phyloP scores from a whole-genome alignment of 2,888 invertebrate genomes.

The Drosophila gaucha region DNA sequence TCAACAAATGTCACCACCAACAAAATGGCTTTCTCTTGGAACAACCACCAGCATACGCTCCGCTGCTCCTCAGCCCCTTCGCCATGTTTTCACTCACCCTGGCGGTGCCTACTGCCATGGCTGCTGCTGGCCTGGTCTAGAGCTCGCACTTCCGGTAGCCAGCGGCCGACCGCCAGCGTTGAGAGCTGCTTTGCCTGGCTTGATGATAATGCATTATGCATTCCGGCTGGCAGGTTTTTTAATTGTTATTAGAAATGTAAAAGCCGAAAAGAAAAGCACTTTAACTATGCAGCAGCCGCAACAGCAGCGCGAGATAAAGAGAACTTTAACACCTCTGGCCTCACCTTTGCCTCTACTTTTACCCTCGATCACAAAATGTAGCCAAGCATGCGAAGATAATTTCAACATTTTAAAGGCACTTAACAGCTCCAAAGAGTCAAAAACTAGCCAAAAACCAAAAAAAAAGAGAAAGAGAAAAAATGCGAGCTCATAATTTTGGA shows the following conservation, averaged over 20 bases:
- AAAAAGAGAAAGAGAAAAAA: constrained; percentile 39
- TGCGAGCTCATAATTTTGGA: constrained; percentile 57
- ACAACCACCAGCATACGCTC: constrained; percentile 46
- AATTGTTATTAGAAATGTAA: constrained; percentile 59
- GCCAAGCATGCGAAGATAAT: constrained; percentile 71
- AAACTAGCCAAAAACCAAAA: constrained; percentile 9
- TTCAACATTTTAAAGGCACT: constrained; percentile 71
- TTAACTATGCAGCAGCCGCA: constrained; percentile 37
- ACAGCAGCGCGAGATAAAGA: constrained; percentile 46
- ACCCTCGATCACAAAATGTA: constrained; percentile 46
- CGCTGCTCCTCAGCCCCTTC: constrained; percentile 32
- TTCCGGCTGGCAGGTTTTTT: constrained; percentile 51
- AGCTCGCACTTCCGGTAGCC: constrained; percentile 54
- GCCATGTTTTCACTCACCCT: constrained; percentile 40
- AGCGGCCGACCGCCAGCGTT: constrained; percentile 66
- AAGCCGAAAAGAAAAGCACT: constrained; percentile 43
- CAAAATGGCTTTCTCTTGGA: constrained; percentile 44
- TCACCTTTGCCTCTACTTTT: constrained; percentile 18
- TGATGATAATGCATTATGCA: constrained; percentile 76
- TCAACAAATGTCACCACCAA: constrained; percentile 20
- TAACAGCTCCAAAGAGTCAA: constrained; percentile 49
- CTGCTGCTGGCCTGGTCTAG: constrained; percentile 34
- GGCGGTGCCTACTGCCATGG: constrained; percentile 26
- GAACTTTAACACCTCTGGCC: constrained; percentile 66
- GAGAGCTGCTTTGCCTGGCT: constrained; percentile 26